These are phyloP conservation scores for Maconellicoccus hirsutus DNA, from an alignment of 1,140 invertebrate species.

Conservation along the genomic window DNA sequence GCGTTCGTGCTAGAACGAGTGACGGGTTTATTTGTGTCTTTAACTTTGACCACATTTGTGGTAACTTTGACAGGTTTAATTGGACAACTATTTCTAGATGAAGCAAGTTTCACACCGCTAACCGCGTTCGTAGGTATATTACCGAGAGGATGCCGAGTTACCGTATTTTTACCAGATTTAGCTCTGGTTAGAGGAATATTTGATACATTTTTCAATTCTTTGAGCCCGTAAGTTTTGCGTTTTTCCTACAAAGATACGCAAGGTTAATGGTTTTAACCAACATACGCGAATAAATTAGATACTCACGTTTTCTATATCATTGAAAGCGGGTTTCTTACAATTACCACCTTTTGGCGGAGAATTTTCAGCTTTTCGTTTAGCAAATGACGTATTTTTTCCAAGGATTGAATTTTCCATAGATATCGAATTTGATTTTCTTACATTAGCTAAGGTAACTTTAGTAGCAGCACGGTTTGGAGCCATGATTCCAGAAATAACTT, in stretches of 20 bases:
- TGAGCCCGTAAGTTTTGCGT: background rate
- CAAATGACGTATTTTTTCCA: background rate
- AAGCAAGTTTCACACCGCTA: background rate
- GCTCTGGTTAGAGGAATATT: background rate
- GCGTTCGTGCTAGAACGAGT: background rate
- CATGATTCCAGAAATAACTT: background rate
- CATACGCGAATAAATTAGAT: background rate
- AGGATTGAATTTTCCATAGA: background rate
- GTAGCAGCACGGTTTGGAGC: background rate
- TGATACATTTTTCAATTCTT: background rate
- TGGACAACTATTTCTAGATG: background rate
- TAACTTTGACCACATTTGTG: background rate
- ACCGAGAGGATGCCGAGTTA: background rate
- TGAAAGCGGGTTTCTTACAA: background rate
- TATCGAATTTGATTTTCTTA: slow-evolving; percentile 9
- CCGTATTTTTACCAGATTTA: background rate
- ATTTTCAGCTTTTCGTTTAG: slow-evolving; percentile 5
- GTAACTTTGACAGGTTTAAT: background rate
- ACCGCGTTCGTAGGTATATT: background rate
- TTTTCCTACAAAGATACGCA: background rate
- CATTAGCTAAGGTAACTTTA: background rate
- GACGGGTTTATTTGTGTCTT: background rate
- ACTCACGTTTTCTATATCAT: slow-evolving; percentile 6
- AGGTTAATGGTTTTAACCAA: too few relatives aligned
- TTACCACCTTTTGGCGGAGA: background rate